Base-by-base conservation (phyloP, 2,113 vertebrate genomes). In the Chaetodon auriga region DNA sequence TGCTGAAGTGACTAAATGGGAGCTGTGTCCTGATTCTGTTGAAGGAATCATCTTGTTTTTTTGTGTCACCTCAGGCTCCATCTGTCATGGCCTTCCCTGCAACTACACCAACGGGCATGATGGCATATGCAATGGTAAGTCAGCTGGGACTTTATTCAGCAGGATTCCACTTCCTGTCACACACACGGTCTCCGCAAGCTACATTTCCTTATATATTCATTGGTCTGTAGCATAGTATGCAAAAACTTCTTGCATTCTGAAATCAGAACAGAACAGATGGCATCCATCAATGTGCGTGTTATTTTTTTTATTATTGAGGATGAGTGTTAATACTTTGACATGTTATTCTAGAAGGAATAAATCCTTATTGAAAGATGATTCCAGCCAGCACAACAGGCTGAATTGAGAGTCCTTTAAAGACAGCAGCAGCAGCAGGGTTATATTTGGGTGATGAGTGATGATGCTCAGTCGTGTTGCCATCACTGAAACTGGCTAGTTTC, bases 31-130 rank as follows among this genome's bases (percentile, higher is more conserved):
- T 87, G 41, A 49, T 77, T 90, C 23, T 54, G n/a, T 63, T 45
- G 43, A 35, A 74, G 46, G 45, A 65, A 58, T 90, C 55, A 64
- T 69, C 58, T 84, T 68, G 15, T 81, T 73, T 51, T 51, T 66
- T 70, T 75, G 16, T 93, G 82, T 94, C 68, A 30, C 87, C 36
- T 86, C 89, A 99, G 98, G 97, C 97, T 48, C 97, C 97, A 10
- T 97, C 98, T 41, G 95, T 99, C 82, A 97, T 99, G 97, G 97
- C 97, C 23, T 99, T 97, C 92, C 97, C 98, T 89, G 97, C 97
- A 89, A 99, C 97, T 49, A 98, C 98, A 35, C 97, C 98, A 7
- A 97, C 97, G 3, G 97, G 97, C 89, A 97, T 98, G 96, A 96
- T 98, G 96, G 96, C 96, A 94, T 99, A 97, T 30, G 94, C 95